Conservation (phyloP, 2,888 invertebrate genomes). For the Chymomyza fuscimana region DNA sequence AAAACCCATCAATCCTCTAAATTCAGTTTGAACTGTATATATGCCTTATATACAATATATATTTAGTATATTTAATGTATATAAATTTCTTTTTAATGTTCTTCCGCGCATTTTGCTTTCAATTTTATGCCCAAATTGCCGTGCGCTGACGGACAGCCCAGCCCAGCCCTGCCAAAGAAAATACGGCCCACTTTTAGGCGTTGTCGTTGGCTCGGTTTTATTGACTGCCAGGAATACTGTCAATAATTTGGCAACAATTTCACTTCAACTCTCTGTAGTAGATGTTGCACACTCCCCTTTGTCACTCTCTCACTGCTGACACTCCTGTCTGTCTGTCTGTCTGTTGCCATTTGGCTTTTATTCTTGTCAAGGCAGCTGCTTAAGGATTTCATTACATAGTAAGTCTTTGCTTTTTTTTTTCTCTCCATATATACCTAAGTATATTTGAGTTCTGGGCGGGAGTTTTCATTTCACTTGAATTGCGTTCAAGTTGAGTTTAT, state of each 20-base stretch:
- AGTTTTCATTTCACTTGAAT: slow-evolving; percentile 28
- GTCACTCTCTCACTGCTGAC: not conserved
- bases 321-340: not conserved
- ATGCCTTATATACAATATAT: not conserved
- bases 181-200: slow-evolving; percentile 12
- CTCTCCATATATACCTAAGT: not conserved
- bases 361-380: slow-evolving; percentile 10
- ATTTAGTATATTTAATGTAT: not conserved
- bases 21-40: not conserved
- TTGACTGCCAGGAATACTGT: slow-evolving; percentile 26
- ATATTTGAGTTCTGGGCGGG: slow-evolving; percentile 1
- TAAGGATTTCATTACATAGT: slow-evolving; percentile 20
- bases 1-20: not conserved
- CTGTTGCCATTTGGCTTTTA: slow-evolving; percentile 11
- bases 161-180: too few species aligned
- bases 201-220: slow-evolving; percentile 13
- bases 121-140: slow-evolving; percentile 19
- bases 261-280: not conserved
- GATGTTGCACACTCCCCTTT: too few species aligned
- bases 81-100: slow-evolving; percentile 4
- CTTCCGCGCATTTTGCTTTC: slow-evolving; percentile 19
- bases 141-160: not conserved
- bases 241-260: slow-evolving; percentile 29
- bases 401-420: not conserved
- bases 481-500: slow-evolving; percentile 36